Conservation (phyloP, 1,140 invertebrate genomes). For the Littorina saxatilis region DNA sequence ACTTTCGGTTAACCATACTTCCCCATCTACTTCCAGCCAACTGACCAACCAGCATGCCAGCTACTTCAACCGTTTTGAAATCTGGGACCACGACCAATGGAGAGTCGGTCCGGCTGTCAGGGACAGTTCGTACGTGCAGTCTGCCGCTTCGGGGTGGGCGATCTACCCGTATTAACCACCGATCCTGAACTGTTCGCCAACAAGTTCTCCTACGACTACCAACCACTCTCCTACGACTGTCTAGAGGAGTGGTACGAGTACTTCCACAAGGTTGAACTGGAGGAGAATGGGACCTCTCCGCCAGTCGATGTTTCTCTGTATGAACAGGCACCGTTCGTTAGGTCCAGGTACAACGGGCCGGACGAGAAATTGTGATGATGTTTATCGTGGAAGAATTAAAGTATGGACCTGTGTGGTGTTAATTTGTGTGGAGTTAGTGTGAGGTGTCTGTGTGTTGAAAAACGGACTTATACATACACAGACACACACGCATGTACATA, state of each 20-base stretch:
- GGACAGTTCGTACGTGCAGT: neutral
- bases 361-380: neutral
- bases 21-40: too few species aligned
- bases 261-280: slow-evolving; percentile 26
- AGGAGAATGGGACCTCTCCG: neutral
- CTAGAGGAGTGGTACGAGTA: slow-evolving; percentile 36
- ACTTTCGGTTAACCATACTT: too few species aligned
- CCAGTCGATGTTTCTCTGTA: neutral
- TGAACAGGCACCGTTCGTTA: neutral
- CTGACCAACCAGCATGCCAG: too few species aligned
- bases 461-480: too few species aligned
- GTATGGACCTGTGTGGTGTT: too few species aligned
- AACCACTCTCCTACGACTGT: slow-evolving; percentile 37
- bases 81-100: neutral
- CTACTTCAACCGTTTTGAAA: too few species aligned
- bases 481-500: too few species aligned
- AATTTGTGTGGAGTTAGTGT: too few species aligned
- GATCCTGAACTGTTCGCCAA: slow-evolving; percentile 49
- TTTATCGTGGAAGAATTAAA: too few species aligned
- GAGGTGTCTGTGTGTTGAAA: too few species aligned
- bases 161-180: too few species aligned
- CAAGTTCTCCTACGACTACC: slow-evolving; percentile 46
- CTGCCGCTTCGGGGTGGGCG: too few species aligned
- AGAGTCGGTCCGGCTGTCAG: neutral
- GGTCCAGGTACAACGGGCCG: neutral